These are phyloP conservation scores for Venturia canescens DNA, from an alignment of 1,140 invertebrate species.

Conservation along the genomic window DNA sequence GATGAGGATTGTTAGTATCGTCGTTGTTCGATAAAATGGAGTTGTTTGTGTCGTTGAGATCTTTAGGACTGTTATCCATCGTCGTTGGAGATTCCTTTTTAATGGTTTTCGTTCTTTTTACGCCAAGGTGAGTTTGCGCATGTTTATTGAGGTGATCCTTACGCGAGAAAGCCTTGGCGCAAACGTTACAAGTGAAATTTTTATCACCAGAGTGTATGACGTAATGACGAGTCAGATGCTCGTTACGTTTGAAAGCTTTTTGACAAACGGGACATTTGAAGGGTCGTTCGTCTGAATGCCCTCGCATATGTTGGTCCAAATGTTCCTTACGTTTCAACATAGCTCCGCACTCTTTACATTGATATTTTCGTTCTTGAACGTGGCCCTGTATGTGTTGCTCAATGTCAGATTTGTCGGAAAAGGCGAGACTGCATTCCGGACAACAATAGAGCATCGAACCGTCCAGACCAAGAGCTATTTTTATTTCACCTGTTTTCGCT, in stretches of 20 bases:
- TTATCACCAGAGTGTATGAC: constrained; percentile 79
- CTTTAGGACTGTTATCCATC: constrained; percentile 35
- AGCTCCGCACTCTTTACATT: constrained; percentile 75
- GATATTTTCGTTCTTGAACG: constrained; percentile 75
- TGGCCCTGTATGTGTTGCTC: constrained; percentile 75
- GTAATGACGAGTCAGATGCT: constrained; percentile 77
- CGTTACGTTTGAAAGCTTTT: constrained; percentile 79
- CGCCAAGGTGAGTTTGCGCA: constrained; percentile 74
- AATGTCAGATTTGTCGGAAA: constrained; percentile 70
- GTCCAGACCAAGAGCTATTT: constrained; percentile 71
- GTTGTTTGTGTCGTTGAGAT: constrained; percentile 20
- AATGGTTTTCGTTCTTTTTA: constrained; percentile 63
- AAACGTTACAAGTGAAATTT: constrained; percentile 84
- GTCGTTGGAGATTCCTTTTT: constrained; percentile 67
- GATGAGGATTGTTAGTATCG: background rate
- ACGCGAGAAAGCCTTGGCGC: constrained; percentile 86
- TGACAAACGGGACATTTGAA: constrained; percentile 78
- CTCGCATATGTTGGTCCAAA: constrained; percentile 82
- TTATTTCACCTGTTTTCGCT: constrained; percentile 75
- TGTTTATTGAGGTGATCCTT: constrained; percentile 88
- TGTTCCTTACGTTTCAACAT: constrained; percentile 76
- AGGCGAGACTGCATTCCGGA: constrained; percentile 75
- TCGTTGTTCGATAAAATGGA: background rate
- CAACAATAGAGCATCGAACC: constrained; percentile 75
- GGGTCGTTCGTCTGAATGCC: constrained; percentile 86